Base-by-base conservation (phyloP, 2,797 vertebrate species). In the Apogon hyalosoma region DNA sequence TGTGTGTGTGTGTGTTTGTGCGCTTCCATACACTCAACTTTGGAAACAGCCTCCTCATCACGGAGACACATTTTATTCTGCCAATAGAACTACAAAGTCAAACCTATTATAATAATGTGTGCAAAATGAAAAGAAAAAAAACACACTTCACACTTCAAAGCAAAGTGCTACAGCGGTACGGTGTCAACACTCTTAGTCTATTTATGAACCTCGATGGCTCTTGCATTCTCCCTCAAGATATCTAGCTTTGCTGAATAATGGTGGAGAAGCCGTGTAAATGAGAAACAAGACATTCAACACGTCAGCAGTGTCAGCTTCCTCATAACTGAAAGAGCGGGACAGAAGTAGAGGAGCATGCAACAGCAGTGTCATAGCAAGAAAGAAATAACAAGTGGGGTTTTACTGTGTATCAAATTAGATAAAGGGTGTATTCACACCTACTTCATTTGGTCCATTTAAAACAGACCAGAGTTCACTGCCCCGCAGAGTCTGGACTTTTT, bases 21-120 rank as follows among this genome's bases (percentile, higher is more conserved):
- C 41, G 55, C 38, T 31, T 36, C 19, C 12, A 45, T 45, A 63
- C 39, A 45, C 54, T 73, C 42, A 65, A 54, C 28, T 80, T 66
- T 64, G 15, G 60, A 83, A 77, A n/a, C 45, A 6, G 38, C 53
- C 28, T 68, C 33, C 63, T 82, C 63, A 76, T 83, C 74, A 77
- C 46, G 40, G 39, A 69, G 69, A 49, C 69, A 74, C 61, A 64
- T 80, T 78, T 76, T 48, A 71, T 75, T 73, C 58, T 57, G 58
- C 67, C 73, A 75, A 48, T 42, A 57, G 38, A 49, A 79, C 70
- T 74, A 78, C 70, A 84, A 85, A 84, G 78, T 73, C 38, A 82
- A 79, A 71, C 4, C 21, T 62, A 80, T 80, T 43, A 76, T 63
- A 76, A 70, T 69, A 68, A 21, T 13, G 15, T 79, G 69, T 39